These are phyloP conservation scores for Setipinna tenuifilis DNA, from an alignment of 2,797 vertebrate genomes.

Conservation along the genomic window DNA sequence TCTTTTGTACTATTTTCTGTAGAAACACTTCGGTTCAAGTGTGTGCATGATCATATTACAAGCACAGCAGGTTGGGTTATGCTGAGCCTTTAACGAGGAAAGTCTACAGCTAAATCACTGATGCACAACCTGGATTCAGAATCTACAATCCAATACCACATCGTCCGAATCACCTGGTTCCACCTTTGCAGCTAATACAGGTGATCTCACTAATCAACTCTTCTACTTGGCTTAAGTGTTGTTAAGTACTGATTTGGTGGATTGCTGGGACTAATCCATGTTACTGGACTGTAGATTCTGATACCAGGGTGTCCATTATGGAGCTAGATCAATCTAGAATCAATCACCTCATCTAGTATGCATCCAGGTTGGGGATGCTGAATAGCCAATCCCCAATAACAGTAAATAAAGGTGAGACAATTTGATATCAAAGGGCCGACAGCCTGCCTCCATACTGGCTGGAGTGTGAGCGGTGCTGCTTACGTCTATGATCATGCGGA, in stretches of 20 bases:
- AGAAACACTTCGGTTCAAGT: background rate
- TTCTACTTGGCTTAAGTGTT: too few relatives aligned
- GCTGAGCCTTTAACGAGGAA: background rate
- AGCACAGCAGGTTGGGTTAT: background rate
- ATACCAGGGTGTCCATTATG: too few relatives aligned
- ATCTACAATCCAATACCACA: too few relatives aligned
- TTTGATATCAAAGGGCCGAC: background rate
- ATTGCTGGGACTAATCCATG: too few relatives aligned
- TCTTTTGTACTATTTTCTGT: background rate
- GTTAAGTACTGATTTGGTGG: too few relatives aligned
- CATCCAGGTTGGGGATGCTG: background rate
- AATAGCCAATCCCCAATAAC: background rate
- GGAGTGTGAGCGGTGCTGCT: slow-evolving; percentile 52
- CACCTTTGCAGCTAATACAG: too few relatives aligned
- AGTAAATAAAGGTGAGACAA: background rate
- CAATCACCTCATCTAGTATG: background rate
- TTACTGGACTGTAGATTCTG: too few relatives aligned
- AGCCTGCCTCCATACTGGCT: background rate
- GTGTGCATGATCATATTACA: background rate
- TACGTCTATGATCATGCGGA: slow-evolving; percentile 94
- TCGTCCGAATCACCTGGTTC: too few relatives aligned
- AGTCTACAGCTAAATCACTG: background rate
- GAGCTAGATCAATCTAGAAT: background rate
- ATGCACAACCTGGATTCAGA: too few relatives aligned
- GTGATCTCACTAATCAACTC: too few relatives aligned